These are phyloP conservation scores for Indicator maculatus DNA, from an alignment of 2,113 vertebrate genomes.

Conservation along the genomic window DNA sequence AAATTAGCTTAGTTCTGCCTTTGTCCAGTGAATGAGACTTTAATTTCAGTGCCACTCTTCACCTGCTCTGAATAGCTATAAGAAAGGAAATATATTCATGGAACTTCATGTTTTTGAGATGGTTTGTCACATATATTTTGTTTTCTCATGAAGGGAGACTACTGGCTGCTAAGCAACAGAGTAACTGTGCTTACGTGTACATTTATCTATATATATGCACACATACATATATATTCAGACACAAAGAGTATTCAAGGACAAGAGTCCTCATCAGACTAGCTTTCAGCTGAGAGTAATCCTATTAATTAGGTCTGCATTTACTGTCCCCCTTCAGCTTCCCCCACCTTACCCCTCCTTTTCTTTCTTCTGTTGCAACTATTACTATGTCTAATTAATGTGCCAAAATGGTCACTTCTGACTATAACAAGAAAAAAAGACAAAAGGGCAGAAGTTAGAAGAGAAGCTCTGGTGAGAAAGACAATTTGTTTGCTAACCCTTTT, in stretches of 20 bases:
- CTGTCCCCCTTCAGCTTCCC: conserved; percentile 35
- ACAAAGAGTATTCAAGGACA: conserved; percentile 53
- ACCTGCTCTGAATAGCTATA: conserved; percentile 2
- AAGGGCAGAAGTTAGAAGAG: not conserved
- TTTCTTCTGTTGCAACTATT: conserved; percentile 58
- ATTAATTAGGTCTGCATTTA: conserved; percentile 65
- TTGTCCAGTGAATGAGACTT: conserved; percentile 61
- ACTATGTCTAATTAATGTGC: conserved; percentile 74
- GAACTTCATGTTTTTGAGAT: not conserved
- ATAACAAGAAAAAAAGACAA: conserved; percentile 32
- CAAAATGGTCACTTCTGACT: conserved; percentile 59
- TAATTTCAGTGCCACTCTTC: conserved; percentile 65
- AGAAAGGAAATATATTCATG: conserved; percentile 25
- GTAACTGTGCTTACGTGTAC: conserved; percentile 14
- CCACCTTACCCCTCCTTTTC: conserved; percentile 23
- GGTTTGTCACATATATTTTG: conserved; percentile 28
- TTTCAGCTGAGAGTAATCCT: conserved; percentile 69
- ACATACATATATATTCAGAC: not conserved
- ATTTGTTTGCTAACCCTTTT: conserved; percentile 27
- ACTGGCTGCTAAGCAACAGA: conserved; percentile 73
- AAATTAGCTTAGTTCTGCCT: conserved; percentile 68
- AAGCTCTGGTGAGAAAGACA: not conserved
- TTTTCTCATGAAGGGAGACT: conserved; percentile 43
- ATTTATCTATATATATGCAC: conserved; percentile 23
- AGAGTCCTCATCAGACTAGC: conserved; percentile 53